Conservation (phyloP, 2,888 invertebrate genomes). For the Ommatoiulus sabulosus region DNA sequence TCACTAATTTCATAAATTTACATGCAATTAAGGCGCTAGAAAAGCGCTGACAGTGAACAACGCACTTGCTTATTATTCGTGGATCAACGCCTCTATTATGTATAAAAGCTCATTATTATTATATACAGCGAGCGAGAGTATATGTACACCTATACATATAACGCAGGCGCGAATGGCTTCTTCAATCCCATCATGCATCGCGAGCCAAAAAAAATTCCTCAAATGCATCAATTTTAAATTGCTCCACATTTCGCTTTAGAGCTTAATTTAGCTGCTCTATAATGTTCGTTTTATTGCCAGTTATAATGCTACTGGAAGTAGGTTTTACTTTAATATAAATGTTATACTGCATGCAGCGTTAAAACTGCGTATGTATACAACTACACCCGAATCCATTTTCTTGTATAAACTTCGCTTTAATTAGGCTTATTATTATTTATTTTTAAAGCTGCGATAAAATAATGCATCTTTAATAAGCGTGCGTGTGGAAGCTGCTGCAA, state of each 20-base stretch:
- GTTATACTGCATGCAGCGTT: not conserved
- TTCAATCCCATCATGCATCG: not conserved
- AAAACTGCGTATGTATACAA: not conserved
- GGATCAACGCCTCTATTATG: slow-evolving; percentile 50
- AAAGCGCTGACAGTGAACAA: slow-evolving; percentile 52
- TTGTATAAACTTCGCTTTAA: not conserved
- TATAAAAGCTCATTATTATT: slow-evolving; percentile 51
- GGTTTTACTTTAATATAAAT: not conserved
- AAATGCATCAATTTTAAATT: slow-evolving; percentile 19
- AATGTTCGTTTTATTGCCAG: slow-evolving; percentile 5
- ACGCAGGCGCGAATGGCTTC: not conserved
- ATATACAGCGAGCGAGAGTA: not conserved
- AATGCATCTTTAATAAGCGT: not conserved
- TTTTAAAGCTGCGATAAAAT: not conserved
- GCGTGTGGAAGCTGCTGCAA: not conserved
- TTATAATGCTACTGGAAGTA: not conserved
- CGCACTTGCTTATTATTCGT: slow-evolving; percentile 35
- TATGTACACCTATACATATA: not conserved
- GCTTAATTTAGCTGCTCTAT: slow-evolving; percentile 25
- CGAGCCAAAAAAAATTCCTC: not conserved
- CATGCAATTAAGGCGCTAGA: slow-evolving; percentile 55
- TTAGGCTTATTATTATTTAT: not conserved
- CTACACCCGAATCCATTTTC: not conserved
- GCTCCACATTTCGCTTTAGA: not conserved
- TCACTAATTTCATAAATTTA: slow-evolving; percentile 58